These are phyloP conservation scores for Chaetorhynchus papuensis DNA, from an alignment of 2,113 vertebrate species.

Conservation along the genomic window DNA sequence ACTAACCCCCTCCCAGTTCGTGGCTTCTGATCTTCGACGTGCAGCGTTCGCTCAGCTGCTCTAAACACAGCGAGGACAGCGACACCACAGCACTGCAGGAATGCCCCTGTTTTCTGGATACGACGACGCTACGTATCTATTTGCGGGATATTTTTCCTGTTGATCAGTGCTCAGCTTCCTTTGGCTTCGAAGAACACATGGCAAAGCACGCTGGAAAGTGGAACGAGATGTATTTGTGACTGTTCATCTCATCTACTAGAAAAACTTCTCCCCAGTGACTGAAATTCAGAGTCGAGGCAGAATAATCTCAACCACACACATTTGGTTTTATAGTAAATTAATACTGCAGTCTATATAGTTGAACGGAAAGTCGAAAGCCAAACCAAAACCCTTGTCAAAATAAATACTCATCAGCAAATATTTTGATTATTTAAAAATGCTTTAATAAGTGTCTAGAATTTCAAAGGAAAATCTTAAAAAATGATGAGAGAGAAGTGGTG, in stretches of 20 bases:
- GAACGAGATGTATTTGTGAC: slow-evolving; percentile 14
- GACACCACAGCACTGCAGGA: rapidly evolving
- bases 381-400: slow-evolving; percentile 73
- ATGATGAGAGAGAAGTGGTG: neutral
- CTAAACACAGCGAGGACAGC: neutral
- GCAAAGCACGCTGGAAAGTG: neutral
- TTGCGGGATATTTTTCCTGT: neutral
- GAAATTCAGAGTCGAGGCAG: slow-evolving; percentile 16
- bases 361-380: slow-evolving; percentile 65
- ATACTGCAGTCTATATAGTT: slow-evolving; percentile 51
- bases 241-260: slow-evolving; percentile 1
- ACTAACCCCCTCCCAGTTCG: rapidly evolving
- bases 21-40: neutral
- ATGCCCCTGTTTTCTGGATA: neutral
- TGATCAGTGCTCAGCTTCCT: neutral
- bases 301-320: slow-evolving; percentile 57
- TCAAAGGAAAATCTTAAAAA: neutral
- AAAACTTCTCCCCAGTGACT: slow-evolving; percentile 34
- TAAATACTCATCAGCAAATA: slow-evolving; percentile 82
- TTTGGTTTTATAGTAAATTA: slow-evolving; percentile 59
- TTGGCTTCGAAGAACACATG: neutral
- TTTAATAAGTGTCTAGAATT: slow-evolving; percentile 60
- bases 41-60: rapidly evolving
- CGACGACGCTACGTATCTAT: rapidly evolving
- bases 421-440: slow-evolving; percentile 75